Conservation (phyloP, 2,797 vertebrate species). For the Anisognathus igniventris region DNA sequence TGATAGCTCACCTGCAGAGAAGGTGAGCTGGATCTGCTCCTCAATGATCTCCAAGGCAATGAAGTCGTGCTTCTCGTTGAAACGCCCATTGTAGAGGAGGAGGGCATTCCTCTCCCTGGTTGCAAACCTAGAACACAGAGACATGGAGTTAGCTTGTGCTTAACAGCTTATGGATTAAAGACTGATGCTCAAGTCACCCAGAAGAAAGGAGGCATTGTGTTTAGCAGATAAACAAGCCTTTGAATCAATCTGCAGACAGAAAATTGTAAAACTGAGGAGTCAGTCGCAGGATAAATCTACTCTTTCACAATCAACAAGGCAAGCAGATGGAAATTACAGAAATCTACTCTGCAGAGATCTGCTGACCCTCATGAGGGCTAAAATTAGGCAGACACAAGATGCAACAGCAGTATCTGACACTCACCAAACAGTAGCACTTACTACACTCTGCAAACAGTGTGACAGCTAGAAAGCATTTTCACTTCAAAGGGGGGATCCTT, state of each 20-base stretch:
- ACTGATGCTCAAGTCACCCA: neutral
- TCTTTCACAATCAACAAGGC: neutral
- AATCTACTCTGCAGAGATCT: neutral
- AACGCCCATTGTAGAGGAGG: slow-evolving; percentile 94
- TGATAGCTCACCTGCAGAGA: slow-evolving; percentile 83
- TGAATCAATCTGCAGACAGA: neutral
- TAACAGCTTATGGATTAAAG: neutral
- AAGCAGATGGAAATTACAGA: neutral
- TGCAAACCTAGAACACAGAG: slow-evolving; percentile 82
- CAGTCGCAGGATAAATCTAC: neutral
- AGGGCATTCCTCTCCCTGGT: slow-evolving; percentile 88
- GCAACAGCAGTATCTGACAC: neutral
- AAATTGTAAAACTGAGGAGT: neutral
- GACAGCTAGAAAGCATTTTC: neutral
- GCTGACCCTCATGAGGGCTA: neutral
- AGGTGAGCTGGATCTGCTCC: slow-evolving; percentile 95
- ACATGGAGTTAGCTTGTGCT: neutral
- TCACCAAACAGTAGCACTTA: neutral
- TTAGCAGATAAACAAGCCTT: neutral
- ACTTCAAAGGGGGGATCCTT: neutral
- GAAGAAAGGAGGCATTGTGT: neutral
- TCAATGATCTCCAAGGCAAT: slow-evolving; percentile 93
- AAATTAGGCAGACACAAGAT: neutral
- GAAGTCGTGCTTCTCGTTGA: slow-evolving; percentile 98
- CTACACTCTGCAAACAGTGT: neutral